Base-by-base conservation (phyloP, 2,888 invertebrate species). In the Altica lythri region DNA sequence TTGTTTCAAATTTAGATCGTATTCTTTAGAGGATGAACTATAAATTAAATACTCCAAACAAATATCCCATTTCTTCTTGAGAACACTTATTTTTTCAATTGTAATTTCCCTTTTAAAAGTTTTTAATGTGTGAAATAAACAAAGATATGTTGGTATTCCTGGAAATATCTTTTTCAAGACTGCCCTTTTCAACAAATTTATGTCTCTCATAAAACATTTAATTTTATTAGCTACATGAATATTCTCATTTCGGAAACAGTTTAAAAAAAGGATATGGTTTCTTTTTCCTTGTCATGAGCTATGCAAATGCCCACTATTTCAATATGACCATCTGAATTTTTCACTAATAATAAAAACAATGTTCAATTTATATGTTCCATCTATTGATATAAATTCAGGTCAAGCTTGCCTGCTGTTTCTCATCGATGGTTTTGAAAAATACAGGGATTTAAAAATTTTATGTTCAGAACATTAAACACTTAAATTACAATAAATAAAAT, bases 31-130 rank as follows among this genome's bases (percentile, higher is more conserved):
- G n/a, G 29, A 29, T 29, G n/a, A 29, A 10, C 29, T 29, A 29
- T 29, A 29, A 29, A 29, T n/a, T 29, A 29, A 29, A 29, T 29
- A 29, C 29, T 29, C 29, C 29, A 29, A 29, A 29, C 29, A 29
- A n/a, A n/a, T 2, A n/a, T 29, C 4, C 5, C 5, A 2, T 29
- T n/a, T 10, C n/a, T 29, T 29, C n/a, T 29, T 29, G 3, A n/a
- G 5, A 29, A 29, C 3, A 29, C n/a, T 29, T 2, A 29, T 29
- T 29, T 29, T 29, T 29, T 29, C 4, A 6, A n/a, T 29, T 29
- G 29, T 29, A n/a, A 29, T 29, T 29, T 6, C 29, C n/a, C n/a
- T 29, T 29, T 29, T 29, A 29, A 29, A 29, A 2, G 29, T 29
- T 29, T 29, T 29, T 29, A 29, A 29, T 29, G 29, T 29, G 2